phyloP scores from a whole-genome alignment of 1,140 invertebrate species.

The Procambarus clarkii region DNA sequence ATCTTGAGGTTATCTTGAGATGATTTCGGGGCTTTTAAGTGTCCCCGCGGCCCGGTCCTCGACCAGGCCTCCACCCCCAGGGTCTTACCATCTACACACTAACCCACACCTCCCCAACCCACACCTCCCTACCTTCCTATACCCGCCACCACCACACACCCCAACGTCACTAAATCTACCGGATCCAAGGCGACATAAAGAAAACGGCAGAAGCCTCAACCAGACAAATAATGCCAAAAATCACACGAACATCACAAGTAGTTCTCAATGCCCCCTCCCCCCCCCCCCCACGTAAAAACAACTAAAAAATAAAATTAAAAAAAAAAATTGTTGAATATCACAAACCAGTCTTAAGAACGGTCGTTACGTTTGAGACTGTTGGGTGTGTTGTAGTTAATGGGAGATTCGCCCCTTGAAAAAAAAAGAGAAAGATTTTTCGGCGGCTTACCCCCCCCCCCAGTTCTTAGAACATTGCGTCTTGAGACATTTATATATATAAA shows the following conservation, averaged over 20 bases:
- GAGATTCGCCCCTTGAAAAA: slow-evolving; percentile 58
- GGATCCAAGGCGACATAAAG: background rate
- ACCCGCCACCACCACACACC: background rate
- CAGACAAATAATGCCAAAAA: slow-evolving; percentile 28
- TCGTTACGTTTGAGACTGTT: slow-evolving; percentile 22
- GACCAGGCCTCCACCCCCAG: too few species aligned
- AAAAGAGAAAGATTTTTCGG: slow-evolving; percentile 37
- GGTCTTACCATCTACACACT: background rate
- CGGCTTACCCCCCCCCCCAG: slow-evolving; percentile 15
- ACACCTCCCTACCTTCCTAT: background rate
- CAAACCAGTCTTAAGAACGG: slow-evolving; percentile 40
- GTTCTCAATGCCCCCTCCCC: background rate
- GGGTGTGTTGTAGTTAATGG: slow-evolving; percentile 39
- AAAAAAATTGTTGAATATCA: slow-evolving; percentile 16
- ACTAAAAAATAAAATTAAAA: background rate
- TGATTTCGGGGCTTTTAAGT: too few species aligned
- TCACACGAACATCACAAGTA: slow-evolving; percentile 45
- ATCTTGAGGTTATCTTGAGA: too few species aligned
- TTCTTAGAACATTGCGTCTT: background rate
- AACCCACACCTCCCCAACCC: background rate
- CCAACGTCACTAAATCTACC: background rate
- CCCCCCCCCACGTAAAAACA: too few species aligned
- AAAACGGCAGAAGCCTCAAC: background rate
- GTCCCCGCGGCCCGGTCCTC: too few species aligned
- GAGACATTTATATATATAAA: background rate